Conservation (phyloP, 2,888 invertebrate genomes). For the Melolontha melolontha region DNA sequence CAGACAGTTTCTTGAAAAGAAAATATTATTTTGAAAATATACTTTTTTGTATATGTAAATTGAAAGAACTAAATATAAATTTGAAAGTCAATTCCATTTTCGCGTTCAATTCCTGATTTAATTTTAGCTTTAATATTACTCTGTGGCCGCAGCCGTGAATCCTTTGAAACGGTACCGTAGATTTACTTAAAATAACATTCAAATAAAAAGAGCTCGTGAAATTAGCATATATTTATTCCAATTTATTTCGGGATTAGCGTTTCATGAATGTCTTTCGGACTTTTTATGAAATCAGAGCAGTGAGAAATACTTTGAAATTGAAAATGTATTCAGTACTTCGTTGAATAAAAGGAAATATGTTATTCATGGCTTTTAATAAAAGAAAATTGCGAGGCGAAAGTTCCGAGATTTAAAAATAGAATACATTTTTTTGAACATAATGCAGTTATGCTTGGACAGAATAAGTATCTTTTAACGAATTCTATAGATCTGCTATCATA, state of each 20-base stretch:
- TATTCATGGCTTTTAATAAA: too few relatives aligned
- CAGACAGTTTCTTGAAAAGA: too few relatives aligned
- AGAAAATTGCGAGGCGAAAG: too few relatives aligned
- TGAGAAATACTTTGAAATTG: background rate
- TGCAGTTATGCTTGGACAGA: too few relatives aligned
- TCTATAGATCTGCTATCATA: too few relatives aligned
- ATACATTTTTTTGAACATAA: too few relatives aligned
- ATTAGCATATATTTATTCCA: slow-evolving; percentile 12
- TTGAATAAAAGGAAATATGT: too few relatives aligned
- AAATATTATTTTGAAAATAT: too few relatives aligned
- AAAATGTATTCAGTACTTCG: too few relatives aligned
- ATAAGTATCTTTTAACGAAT: too few relatives aligned
- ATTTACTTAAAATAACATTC: slow-evolving; percentile 8
- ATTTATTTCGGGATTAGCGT: slow-evolving; percentile 9
- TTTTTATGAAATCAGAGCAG: background rate
- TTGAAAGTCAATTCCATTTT: slow-evolving; percentile 8
- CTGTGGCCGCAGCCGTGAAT: background rate
- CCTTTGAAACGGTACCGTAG: background rate
- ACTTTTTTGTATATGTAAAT: too few relatives aligned
- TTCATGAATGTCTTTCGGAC: background rate
- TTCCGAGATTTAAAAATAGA: too few relatives aligned
- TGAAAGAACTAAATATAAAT: background rate
- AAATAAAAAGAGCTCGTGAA: slow-evolving; percentile 1
- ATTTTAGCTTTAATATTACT: background rate
- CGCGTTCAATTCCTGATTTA: background rate